phyloP scores from a whole-genome alignment of 2,797 vertebrate species.

The Chiroxiphia lanceolata region DNA sequence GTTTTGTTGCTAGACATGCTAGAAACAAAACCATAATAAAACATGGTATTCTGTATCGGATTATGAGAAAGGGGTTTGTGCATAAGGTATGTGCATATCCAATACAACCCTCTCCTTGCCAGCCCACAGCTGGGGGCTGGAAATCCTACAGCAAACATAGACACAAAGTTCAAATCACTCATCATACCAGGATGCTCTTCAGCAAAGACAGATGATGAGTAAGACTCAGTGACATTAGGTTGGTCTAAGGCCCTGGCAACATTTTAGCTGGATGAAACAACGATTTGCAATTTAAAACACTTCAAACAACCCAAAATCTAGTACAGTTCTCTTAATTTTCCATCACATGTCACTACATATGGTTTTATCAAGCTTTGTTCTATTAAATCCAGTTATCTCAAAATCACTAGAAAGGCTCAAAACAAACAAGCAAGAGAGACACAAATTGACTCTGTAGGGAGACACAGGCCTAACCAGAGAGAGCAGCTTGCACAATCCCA shows the following conservation, averaged over 20 bases:
- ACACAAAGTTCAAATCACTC: background rate
- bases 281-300: background rate
- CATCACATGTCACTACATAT: no score
- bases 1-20: background rate
- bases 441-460: background rate
- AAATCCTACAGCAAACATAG: background rate
- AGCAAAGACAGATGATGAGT: fast-evolving
- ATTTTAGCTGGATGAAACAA: background rate
- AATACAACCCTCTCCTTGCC: background rate
- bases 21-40: background rate
- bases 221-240: background rate
- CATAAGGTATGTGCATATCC: background rate
- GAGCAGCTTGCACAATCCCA: background rate
- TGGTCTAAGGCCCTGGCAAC: background rate
- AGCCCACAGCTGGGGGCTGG: background rate
- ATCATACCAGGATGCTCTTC: background rate
- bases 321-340: background rate
- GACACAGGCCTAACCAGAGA: background rate
- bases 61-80: background rate
- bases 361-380: background rate
- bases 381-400: background rate
- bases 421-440: background rate
- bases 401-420: background rate
- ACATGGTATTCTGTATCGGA: background rate
- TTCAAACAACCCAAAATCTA: background rate